Base-by-base conservation (phyloP, 2,797 vertebrate species). In the Pangasius djambal region DNA sequence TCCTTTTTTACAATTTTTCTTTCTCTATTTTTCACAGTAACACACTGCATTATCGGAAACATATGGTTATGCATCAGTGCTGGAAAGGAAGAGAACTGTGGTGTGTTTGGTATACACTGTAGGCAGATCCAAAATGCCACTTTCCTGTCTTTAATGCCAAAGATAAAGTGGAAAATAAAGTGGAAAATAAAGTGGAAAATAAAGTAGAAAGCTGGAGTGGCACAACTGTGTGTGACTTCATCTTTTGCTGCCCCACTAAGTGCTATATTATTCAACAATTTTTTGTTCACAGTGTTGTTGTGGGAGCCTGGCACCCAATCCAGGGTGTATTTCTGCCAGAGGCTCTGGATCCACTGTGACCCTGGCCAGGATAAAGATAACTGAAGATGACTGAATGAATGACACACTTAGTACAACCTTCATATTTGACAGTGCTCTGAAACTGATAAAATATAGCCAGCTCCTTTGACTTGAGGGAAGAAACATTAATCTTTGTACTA, bases 31-130 rank as follows among this genome's bases (percentile, higher is more conserved):
- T 40, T n/a, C 10, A 37, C 9, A 61, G 20, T 72, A 88, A 52
- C 22, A 55, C 40, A 63, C 44, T 70, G 61, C 82, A 50, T 48
- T 16, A 31, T 7, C 72, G 10, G 8, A 57, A 12, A 65, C 48
- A 8, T 44, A 74, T 25, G 10, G 48, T 13, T 34, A 52, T 70
- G 65, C 48, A 85, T 55, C n/a, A 52, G n/a, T 81, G 67, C 22
- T 72, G 9, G 18, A 18, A 79, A 86, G 55, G 40, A 55, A 13
- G 77, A 88, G 69, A 85, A 87, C 75, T 57, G 59, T 89, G 37
- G 52, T 74, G 89, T 87, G 78, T 91, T 89, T 91, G 87, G 87
- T 86, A 89, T 91, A 92, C 88, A 91, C 55, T 83, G 44, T 57
- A 57, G 82, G 92, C 88, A 89, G 55, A 91, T 82, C 22, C 59